Evolutionary conservation across 2,113 vertebrate species (phyloP).

Genomic region (Sander lucioperca): DNA sequence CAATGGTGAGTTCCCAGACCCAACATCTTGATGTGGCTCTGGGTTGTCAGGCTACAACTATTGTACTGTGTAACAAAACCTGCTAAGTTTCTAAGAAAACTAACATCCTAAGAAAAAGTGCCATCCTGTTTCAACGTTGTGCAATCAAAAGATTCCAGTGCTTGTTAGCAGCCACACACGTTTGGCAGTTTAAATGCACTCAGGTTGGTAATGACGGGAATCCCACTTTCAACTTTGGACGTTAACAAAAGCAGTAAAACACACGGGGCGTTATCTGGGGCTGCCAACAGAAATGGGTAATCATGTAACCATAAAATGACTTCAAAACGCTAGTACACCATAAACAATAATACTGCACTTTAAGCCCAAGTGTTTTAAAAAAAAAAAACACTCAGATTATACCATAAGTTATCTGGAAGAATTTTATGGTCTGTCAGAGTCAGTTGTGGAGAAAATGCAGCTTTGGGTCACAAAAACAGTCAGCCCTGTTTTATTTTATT

Average conservation of each 20-base stretch:
- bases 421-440: conserved; percentile 26
- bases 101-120: neutral
- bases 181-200: no score
- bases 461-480: neutral
- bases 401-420: conserved; percentile 10
- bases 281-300: neutral
- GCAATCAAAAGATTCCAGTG: neutral
- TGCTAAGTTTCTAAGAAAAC: no score
- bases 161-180: neutral
- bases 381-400: no score
- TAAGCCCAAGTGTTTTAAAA: neutral
- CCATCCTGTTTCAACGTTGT: neutral
- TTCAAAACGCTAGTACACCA: neutral
- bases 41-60: no score
- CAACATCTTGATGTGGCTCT: no score
- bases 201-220: no score
- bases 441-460: conserved; percentile 7
- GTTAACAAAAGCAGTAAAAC: no score
- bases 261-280: no score
- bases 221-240: neutral
- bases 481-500: neutral
- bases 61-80: no score
- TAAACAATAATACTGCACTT: conserved; percentile 13
- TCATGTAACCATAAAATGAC: conserved; percentile 16
- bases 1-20: no score